A percentile compares a stretch with the other conserved stretches of the same genome.
Conservation (phyloP, 2,113 vertebrate species). For the Catagonus wagneri region DNA sequence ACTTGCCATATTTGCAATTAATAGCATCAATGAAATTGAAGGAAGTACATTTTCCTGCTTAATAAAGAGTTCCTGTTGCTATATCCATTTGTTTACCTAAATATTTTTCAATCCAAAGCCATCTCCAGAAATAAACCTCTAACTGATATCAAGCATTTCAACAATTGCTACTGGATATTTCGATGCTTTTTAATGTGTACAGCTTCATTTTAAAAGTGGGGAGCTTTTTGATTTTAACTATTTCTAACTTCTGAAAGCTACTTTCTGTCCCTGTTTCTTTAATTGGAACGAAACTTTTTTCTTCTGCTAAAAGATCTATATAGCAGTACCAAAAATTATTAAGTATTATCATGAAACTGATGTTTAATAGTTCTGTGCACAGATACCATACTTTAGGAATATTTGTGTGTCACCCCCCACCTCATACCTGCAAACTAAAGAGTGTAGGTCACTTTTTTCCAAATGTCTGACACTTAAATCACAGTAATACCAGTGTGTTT, state of each 20-base stretch:
- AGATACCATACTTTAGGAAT: background rate
- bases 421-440: background rate
- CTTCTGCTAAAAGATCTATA: constrained; percentile 25
- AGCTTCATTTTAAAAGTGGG: background rate
- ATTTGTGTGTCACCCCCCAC: fast-evolving
- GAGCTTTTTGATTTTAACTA: background rate
- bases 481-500: background rate
- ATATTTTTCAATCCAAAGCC: background rate
- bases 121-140: background rate
- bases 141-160: background rate
- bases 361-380: background rate
- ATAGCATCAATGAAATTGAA: constrained; percentile 8
- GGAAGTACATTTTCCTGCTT: background rate
- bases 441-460: background rate
- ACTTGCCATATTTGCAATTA: constrained; percentile 28
- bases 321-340: background rate
- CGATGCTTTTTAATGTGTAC: background rate
- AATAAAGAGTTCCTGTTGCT: background rate
- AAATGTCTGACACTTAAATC: background rate
- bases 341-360: constrained; percentile 6
- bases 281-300: background rate
- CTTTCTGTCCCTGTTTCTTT: background rate
- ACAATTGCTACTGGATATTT: background rate
- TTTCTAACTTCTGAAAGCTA: constrained; percentile 63
- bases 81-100: background rate